A percentile compares a stretch with the other conserved stretches of the same genome.
These are phyloP conservation scores for Rhinophrynus dorsalis DNA, from an alignment of 2,797 vertebrate genomes.

Conservation along the genomic window DNA sequence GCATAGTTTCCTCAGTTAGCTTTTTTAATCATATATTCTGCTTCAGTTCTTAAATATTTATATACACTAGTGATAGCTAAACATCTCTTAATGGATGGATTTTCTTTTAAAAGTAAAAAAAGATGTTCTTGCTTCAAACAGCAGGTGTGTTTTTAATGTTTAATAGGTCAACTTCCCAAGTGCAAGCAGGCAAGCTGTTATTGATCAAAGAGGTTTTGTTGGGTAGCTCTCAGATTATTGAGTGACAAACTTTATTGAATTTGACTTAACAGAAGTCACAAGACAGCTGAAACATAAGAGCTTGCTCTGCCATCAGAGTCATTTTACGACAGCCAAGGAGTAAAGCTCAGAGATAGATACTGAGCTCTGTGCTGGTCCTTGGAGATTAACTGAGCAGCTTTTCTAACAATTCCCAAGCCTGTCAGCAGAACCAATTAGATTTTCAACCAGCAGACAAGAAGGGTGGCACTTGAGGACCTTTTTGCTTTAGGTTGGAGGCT, in stretches of 20 bases:
- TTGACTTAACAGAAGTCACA: constrained; percentile 80
- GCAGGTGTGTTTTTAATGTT: constrained; percentile 80
- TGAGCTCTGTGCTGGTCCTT: constrained; percentile 81
- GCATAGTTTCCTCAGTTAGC: constrained; percentile 54
- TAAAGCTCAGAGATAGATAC: constrained; percentile 81
- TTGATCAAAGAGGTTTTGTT: constrained; percentile 84
- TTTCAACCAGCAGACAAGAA: constrained; percentile 83
- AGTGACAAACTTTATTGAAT: constrained; percentile 84
- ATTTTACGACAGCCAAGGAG: constrained; percentile 78
- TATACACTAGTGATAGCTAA: constrained; percentile 63
- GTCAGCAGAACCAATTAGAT: constrained; percentile 84
- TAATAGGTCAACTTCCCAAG: constrained; percentile 83
- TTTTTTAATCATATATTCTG: constrained; percentile 60
- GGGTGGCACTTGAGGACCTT: constrained; percentile 80
- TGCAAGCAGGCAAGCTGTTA: constrained; percentile 78
- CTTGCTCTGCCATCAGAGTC: constrained; percentile 78
- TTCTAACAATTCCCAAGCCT: constrained; percentile 77
- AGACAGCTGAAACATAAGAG: constrained; percentile 79
- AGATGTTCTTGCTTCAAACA: constrained; percentile 68
- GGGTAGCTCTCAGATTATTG: constrained; percentile 79
- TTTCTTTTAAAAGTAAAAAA: constrained; percentile 70
- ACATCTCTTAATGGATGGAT: constrained; percentile 66
- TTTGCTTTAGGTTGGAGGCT: constrained; percentile 80
- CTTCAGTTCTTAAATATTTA: constrained; percentile 62
- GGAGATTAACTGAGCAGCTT: constrained; percentile 81